Percentiles rank a stretch among this genome's conserved stretches.
phyloP scores from a whole-genome alignment of 2,888 invertebrate genomes.

The Drosophila limbata region DNA sequence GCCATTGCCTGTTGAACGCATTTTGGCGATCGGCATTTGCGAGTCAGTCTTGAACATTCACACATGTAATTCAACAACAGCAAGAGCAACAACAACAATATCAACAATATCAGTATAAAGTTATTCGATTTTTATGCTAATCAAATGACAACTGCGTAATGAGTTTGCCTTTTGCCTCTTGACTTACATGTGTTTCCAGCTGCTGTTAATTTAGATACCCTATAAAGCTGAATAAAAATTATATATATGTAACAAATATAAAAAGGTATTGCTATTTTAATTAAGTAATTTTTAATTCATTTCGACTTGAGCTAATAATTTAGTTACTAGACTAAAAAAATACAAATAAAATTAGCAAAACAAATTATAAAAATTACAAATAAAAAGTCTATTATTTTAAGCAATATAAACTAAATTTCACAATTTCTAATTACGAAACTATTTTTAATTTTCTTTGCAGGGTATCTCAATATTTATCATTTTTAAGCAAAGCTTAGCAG shows the following conservation, averaged over 20 bases:
- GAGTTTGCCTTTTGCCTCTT: conserved; percentile 61
- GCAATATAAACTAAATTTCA: too few species aligned
- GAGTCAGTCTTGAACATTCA: conserved; percentile 15
- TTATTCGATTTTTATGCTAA: conserved; percentile 74
- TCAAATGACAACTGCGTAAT: conserved; percentile 73
- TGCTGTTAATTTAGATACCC: conserved; percentile 26
- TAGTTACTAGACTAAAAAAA: too few species aligned
- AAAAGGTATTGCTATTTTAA: too few species aligned
- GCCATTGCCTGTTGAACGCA: conserved; percentile 45
- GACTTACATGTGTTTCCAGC: conserved; percentile 67
- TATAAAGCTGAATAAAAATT: neutral
- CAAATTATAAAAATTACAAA: neutral
- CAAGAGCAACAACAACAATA: conserved; percentile 7
- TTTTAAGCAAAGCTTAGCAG: neutral
- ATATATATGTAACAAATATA: neutral
- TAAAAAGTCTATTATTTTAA: too few species aligned
- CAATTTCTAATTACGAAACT: too few species aligned
- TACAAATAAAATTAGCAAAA: neutral
- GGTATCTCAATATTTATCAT: neutral
- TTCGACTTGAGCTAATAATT: too few species aligned
- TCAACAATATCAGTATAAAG: conserved; percentile 28
- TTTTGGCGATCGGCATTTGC: conserved; percentile 39
- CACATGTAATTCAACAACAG: conserved; percentile 12
- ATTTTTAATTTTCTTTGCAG: neutral
- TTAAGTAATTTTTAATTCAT: too few species aligned